Percentiles rank a stretch among this genome's conserved stretches.
These are phyloP conservation scores for Allobates femoralis DNA, from an alignment of 2,797 vertebrate species.

Conservation along the genomic window DNA sequence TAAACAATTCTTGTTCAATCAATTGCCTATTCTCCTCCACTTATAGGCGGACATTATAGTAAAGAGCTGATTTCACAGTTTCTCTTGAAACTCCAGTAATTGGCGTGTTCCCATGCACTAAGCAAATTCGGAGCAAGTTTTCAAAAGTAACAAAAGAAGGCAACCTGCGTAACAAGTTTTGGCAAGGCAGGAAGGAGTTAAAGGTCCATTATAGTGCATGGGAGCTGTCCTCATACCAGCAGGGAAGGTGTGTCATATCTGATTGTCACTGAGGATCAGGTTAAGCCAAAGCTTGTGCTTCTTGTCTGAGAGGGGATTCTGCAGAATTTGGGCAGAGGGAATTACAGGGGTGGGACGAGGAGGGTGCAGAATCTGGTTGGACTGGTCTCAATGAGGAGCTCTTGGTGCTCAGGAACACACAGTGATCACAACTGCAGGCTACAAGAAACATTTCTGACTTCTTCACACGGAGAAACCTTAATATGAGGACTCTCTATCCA, in stretches of 20 bases:
- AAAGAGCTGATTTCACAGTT: background rate
- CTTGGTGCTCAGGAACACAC: background rate
- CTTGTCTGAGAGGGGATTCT: conserved; percentile 35
- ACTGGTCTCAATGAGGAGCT: conserved; percentile 48
- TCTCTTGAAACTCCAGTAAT: background rate
- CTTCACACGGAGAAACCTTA: background rate
- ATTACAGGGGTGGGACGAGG: conserved; percentile 37
- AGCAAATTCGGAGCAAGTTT: background rate
- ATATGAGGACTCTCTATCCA: conserved; percentile 27
- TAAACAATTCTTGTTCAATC: no score
- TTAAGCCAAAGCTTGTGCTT: background rate
- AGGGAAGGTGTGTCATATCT: conserved; percentile 44
- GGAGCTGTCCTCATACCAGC: conserved; percentile 31
- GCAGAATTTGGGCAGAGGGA: background rate
- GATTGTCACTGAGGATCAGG: conserved; percentile 23
- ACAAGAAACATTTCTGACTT: background rate
- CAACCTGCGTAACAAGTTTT: background rate
- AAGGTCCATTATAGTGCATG: conserved; percentile 13
- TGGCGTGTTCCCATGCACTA: background rate
- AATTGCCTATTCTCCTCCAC: no score
- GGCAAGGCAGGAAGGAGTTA: conserved; percentile 23
- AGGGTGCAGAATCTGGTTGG: conserved; percentile 43
- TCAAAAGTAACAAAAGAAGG: background rate
- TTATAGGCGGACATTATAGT: background rate
- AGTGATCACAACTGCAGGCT: conserved; percentile 24